Conservation (phyloP, 2,888 invertebrate species). For the Callosobruchus maculatus region DNA sequence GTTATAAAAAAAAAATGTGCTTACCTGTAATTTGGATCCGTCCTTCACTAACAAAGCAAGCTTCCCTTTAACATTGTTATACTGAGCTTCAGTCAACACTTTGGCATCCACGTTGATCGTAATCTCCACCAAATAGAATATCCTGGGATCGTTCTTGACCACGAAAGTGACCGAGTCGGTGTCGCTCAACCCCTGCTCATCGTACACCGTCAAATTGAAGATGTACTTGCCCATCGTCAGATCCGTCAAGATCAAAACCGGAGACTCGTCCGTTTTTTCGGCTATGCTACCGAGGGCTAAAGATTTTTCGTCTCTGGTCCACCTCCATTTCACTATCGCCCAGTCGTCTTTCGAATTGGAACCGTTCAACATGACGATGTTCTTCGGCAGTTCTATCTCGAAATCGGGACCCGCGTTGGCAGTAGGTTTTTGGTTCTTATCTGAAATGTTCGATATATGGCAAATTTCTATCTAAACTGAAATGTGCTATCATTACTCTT, state of each 20-base stretch:
- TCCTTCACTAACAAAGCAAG: constrained; percentile 75
- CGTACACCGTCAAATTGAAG: constrained; percentile 84
- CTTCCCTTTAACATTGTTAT: constrained; percentile 75
- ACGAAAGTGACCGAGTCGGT: constrained; percentile 81
- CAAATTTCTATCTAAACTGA: no score
- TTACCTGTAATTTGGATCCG: constrained; percentile 58
- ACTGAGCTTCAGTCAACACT: constrained; percentile 65
- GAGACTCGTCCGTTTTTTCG: constrained; percentile 64
- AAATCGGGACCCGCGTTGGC: constrained; percentile 87
- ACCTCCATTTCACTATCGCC: constrained; percentile 77
- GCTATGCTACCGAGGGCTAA: constrained; percentile 83
- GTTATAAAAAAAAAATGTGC: neutral
- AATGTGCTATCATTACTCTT: no score
- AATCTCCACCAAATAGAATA: constrained; percentile 76
- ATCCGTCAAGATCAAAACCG: constrained; percentile 77
- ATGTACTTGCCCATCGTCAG: constrained; percentile 84
- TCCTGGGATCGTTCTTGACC: constrained; percentile 73
- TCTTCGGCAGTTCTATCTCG: constrained; percentile 70
- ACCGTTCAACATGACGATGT: constrained; percentile 78
- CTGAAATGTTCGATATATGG: no score
- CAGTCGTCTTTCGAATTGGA: constrained; percentile 83
- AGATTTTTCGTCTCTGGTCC: constrained; percentile 73
- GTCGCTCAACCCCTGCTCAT: constrained; percentile 81
- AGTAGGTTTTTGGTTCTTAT: constrained; percentile 83
- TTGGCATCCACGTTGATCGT: constrained; percentile 73